These are phyloP conservation scores for Mormoops blainvillei DNA, from an alignment of 2,113 vertebrate species.

Conservation along the genomic window DNA sequence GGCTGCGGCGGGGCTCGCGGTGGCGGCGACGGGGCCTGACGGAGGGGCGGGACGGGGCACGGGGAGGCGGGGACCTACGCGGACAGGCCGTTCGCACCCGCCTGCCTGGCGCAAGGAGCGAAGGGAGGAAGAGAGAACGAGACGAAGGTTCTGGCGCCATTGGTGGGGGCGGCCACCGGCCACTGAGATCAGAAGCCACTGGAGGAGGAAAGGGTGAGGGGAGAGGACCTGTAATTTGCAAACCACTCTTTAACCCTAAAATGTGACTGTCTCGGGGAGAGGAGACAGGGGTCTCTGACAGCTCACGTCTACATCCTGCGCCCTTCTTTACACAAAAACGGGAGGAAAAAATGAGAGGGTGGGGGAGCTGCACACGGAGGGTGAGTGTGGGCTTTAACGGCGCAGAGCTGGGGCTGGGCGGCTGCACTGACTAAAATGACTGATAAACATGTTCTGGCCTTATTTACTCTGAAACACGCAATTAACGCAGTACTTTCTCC, in stretches of 20 bases:
- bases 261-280: background rate
- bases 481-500: slow-evolving; percentile 37
- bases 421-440: background rate
- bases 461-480: background rate
- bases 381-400: background rate
- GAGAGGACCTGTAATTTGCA: background rate
- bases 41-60: too few relatives aligned
- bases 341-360: background rate
- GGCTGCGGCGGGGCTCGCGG: too few relatives aligned
- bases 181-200: background rate
- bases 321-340: background rate
- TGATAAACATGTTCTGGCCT: background rate
- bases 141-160: too few relatives aligned
- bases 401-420: background rate
- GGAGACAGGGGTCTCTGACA: background rate
- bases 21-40: too few relatives aligned
- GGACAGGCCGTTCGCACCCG: background rate
- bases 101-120: background rate
- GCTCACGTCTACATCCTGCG: background rate
- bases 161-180: background rate
- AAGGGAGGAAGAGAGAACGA: background rate
- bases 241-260: background rate
- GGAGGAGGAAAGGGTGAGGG: background rate
- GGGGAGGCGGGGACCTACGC: background rate
- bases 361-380: background rate